phyloP scores from a whole-genome alignment of 2,113 vertebrate genomes.

The Cavia porcellus region DNA sequence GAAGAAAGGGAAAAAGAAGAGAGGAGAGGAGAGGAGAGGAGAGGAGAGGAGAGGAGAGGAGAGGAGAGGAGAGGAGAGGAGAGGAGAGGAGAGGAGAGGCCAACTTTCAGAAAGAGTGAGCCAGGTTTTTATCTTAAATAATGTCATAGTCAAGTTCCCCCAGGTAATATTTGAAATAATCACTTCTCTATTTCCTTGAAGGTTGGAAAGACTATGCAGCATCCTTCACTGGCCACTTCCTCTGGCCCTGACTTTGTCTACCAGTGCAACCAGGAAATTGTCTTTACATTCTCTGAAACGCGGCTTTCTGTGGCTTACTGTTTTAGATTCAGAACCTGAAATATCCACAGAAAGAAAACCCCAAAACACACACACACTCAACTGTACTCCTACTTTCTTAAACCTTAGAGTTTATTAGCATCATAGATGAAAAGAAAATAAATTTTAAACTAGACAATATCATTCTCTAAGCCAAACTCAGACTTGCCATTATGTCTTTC shows the following conservation, averaged over 20 bases:
- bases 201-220: background rate
- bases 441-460: background rate
- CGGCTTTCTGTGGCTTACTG: background rate
- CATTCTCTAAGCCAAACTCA: slow-evolving; percentile 14
- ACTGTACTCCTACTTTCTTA: background rate
- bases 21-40: background rate
- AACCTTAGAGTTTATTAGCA: background rate
- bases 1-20: background rate
- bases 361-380: background rate
- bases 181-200: background rate
- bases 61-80: background rate
- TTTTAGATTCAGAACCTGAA: background rate
- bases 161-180: background rate
- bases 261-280: background rate
- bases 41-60: background rate
- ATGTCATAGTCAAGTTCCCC: background rate
- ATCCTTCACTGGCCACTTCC: background rate
- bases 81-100: background rate
- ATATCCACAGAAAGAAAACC: background rate
- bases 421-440: background rate
- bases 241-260: background rate
- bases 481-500: background rate
- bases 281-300: background rate
- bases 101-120: background rate
- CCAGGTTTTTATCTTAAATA: background rate